Evolutionary conservation across 2,113 vertebrate species (phyloP).

Genomic region (Sardina pilchardus): DNA sequence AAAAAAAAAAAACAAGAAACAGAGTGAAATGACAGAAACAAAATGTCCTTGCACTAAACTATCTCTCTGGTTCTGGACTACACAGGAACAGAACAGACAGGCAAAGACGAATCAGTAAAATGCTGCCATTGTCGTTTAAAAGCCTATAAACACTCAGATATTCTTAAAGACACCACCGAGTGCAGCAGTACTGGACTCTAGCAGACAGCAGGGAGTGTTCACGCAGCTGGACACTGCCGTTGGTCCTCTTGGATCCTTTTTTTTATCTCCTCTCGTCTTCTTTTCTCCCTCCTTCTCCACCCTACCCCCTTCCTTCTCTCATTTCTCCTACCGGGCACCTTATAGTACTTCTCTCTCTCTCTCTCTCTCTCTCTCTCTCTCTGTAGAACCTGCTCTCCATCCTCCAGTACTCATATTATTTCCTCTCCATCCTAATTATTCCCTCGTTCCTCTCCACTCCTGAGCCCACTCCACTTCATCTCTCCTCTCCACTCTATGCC

Average conservation of each 20-base stretch:
- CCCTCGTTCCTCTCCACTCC: not conserved
- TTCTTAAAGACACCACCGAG: not conserved
- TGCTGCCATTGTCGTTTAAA: not conserved
- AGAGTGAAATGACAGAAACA: not conserved
- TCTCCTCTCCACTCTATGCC: slow-evolving; percentile 57
- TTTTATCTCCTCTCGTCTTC: not conserved
- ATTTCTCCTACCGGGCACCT: not conserved
- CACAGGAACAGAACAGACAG: not conserved
- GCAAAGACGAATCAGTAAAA: slow-evolving; percentile 19
- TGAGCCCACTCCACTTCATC: not conserved
- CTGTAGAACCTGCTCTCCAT: not conserved
- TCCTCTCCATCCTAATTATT: not conserved
- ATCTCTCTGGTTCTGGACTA: not conserved
- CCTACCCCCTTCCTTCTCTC: not conserved
- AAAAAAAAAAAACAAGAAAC: too few species aligned
- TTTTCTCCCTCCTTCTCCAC: not conserved
- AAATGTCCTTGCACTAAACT: not conserved
- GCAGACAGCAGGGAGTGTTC: not conserved
- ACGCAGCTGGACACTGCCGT: not conserved
- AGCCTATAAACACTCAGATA: not conserved
- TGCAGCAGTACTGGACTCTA: not conserved
- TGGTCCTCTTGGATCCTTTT: not conserved
- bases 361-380: too few species aligned
- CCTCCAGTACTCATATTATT: not conserved
- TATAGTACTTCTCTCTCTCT: not conserved